These are phyloP conservation scores for Pelecanus crispus DNA, from an alignment of 2,113 vertebrate genomes.

Conservation along the genomic window DNA sequence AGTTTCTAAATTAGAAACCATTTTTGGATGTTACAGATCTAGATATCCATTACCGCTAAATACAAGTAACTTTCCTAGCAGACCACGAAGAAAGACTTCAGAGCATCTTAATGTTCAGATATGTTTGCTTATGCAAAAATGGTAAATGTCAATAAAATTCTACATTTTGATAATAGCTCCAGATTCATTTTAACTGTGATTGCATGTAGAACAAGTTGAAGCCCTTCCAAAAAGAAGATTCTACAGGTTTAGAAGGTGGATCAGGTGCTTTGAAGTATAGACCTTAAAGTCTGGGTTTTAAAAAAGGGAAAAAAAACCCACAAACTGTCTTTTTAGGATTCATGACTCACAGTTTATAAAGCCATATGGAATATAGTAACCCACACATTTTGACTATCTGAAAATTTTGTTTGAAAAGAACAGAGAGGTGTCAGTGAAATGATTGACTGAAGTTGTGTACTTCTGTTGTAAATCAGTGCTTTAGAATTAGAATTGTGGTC, in stretches of 20 bases:
- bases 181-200: not conserved
- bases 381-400: not conserved
- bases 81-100: not conserved
- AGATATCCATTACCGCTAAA: not conserved
- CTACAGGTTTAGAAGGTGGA: not conserved
- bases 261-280: not conserved
- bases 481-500: not conserved
- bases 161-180: not conserved
- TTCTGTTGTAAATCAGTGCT: not conserved
- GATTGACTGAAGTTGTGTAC: not conserved
- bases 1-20: not conserved
- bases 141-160: not conserved
- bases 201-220: not conserved
- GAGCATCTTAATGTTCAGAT: not conserved
- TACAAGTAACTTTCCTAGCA: not conserved
- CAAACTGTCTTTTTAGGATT: not conserved
- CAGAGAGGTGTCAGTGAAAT: not conserved
- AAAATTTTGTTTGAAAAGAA: not conserved
- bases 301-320: not conserved
- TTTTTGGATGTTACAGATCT: not conserved
- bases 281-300: not conserved
- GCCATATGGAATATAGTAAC: not conserved
- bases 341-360: not conserved
- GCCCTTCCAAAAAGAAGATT: not conserved
- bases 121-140: not conserved